phyloP scores from a whole-genome alignment of 2,113 vertebrate genomes.

The Scartelaos histophorus region DNA sequence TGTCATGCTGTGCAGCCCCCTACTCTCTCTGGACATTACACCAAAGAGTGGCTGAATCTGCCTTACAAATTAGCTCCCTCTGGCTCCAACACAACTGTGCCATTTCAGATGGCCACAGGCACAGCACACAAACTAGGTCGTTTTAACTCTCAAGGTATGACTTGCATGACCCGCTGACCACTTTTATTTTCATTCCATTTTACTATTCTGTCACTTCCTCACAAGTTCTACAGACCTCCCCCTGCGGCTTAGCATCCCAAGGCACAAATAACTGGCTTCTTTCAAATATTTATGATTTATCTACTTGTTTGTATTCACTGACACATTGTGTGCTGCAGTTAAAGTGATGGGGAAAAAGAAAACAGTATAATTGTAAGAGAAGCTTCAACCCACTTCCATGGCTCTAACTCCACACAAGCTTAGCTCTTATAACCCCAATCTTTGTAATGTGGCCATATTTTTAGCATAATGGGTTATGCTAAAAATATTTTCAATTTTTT shows the following conservation, averaged over 20 bases:
- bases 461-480: constrained; percentile 79
- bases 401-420: not conserved
- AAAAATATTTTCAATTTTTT: too few relatives aligned
- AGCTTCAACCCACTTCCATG: not conserved
- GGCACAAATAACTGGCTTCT: constrained; percentile 21
- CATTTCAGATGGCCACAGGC: constrained; percentile 34
- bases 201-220: constrained; percentile 48
- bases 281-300: constrained; percentile 1
- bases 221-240: constrained; percentile 35
- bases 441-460: constrained; percentile 72
- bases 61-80: constrained; percentile 73
- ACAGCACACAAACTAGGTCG: constrained; percentile 13
- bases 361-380: not conserved
- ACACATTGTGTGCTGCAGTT: not conserved
- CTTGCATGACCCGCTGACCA: constrained; percentile 50
- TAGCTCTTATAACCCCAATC: constrained; percentile 31
- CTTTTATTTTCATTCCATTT: constrained; percentile 46
- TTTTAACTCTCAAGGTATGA: constrained; percentile 50
- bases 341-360: not conserved
- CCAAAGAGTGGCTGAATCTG: constrained; percentile 63
- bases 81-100: constrained; percentile 44
- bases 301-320: constrained; percentile 4
- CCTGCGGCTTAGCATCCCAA: constrained; percentile 15
- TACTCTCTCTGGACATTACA: constrained; percentile 49
- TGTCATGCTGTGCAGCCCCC: constrained; percentile 57